Evolutionary conservation across 1,140 invertebrate species (phyloP), one percentile per base, ranked within the genome.

Genomic region (Drosophila saltans): DNA sequence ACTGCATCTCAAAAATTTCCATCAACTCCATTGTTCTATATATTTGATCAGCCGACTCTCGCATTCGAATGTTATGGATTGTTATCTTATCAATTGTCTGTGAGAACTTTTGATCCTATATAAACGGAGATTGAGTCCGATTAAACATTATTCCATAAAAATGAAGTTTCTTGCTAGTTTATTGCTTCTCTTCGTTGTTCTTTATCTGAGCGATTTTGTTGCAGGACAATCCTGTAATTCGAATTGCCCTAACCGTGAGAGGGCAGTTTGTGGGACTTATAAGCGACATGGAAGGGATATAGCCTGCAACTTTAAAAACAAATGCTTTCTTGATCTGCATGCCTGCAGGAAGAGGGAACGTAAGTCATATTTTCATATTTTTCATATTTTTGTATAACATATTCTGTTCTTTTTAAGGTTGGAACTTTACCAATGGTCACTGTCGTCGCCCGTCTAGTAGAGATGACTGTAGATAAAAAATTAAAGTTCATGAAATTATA

Each of bases 261-360:
- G 6, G 1, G 1, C 21, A 4, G 57, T 40, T 40, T 59, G 57
- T 24, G 57, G 57, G 3, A 40, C 2, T 0, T 59, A 59, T 21
- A 59, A 59, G 33, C 57, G 57, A 21, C 7, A 33, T 39, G 57
- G 57, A 59, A 59, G 9, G 16, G 16, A 59, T 59, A 24, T 59
- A 59, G 5, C 11, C 2, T 59, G 8, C 2, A 24, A 11, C 6
- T 59, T 59, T 40, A 24, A 4, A 21, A 40, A 39, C 21, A 5
- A 24, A 10, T 59, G 57, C 5, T 0, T 3, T 1, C 10, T 40
- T 6, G 8, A 59, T 21, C 3, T 21, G 1, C 16, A 59, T 59
- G 57, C 33, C 7, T 59, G 57, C 33, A 7, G 1, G 9, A 59
- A 59, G 57, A 5, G 57, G 36, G 57, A 59, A 24, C 16, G 57